These are phyloP conservation scores for Hippolais icterina DNA, from an alignment of 2,113 vertebrate genomes.

Conservation along the genomic window DNA sequence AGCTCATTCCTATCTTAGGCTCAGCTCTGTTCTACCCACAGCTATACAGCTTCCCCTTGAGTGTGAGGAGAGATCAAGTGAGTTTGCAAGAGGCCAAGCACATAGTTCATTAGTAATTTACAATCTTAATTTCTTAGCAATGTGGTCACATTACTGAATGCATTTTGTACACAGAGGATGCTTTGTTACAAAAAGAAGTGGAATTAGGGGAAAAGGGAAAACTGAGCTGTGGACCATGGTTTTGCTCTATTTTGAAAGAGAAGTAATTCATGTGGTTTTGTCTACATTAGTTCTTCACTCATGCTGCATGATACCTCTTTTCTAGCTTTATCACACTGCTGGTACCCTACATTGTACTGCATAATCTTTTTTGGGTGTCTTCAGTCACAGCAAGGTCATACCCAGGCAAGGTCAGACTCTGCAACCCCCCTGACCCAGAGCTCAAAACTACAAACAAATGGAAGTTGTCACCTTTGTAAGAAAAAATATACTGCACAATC, in stretches of 20 bases:
- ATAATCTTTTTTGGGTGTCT: not conserved
- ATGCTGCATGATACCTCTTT: not conserved
- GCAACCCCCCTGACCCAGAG: not conserved
- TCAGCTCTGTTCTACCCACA: not conserved
- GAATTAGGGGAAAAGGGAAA: not conserved
- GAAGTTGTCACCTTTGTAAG: not conserved
- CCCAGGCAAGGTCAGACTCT: not conserved
- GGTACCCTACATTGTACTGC: not conserved
- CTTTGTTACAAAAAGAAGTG: not conserved
- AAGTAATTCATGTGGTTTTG: not conserved
- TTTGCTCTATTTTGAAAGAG: not conserved
- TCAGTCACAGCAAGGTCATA: not conserved
- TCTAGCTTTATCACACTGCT: not conserved
- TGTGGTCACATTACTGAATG: not conserved
- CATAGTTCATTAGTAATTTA: not conserved
- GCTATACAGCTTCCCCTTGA: not conserved
- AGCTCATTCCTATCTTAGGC: not conserved
- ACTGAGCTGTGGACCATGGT: fast-evolving
- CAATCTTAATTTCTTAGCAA: not conserved
- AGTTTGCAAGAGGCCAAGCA: not conserved
- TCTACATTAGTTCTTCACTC: not conserved
- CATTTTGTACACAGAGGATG: not conserved
- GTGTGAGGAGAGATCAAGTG: not conserved
- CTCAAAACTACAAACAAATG: not conserved
- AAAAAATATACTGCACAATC: not conserved